A percentile compares a stretch with the other conserved stretches of the same genome.
phyloP scores from a whole-genome alignment of 2,888 invertebrate species.

The Agrochola lota region DNA sequence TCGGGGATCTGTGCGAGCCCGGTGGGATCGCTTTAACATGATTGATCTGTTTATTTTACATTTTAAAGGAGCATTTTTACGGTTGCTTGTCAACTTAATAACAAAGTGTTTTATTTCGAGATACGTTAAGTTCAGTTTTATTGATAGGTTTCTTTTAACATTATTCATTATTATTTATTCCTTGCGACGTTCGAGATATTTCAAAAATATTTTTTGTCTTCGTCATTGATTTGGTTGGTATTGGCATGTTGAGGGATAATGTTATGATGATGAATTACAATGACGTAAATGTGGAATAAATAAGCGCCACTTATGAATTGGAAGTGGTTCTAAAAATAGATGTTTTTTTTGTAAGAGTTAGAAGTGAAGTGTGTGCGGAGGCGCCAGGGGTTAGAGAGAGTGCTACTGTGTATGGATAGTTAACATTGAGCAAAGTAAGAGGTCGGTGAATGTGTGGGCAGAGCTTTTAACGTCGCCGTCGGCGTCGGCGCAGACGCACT shows the following conservation, averaged over 20 bases:
- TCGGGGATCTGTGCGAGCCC: constrained; percentile 88
- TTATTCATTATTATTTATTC: constrained; percentile 83
- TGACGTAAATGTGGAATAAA: constrained; percentile 40
- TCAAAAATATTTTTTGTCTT: constrained; percentile 69
- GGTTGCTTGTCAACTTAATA: constrained; percentile 91
- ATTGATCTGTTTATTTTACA: constrained; percentile 91
- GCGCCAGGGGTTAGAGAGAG: constrained; percentile 67
- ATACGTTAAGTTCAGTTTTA: constrained; percentile 89
- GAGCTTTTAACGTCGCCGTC: constrained; percentile 66
- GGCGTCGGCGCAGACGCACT: constrained; percentile 60
- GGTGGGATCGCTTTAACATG: constrained; percentile 90
- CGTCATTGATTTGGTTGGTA: constrained; percentile 60
- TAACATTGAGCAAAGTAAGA: constrained; percentile 62
- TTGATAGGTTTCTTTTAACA: constrained; percentile 89
- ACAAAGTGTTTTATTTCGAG: constrained; percentile 90
- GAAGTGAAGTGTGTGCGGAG: constrained; percentile 62
- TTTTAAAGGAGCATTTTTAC: constrained; percentile 91
- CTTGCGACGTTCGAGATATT: constrained; percentile 74
- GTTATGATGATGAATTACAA: constrained; percentile 52
- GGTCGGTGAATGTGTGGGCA: constrained; percentile 63
- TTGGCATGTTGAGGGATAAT: constrained; percentile 67
- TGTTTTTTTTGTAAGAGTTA: constrained; percentile 47
- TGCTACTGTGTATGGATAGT: constrained; percentile 66
- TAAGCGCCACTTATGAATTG: constrained; percentile 43
- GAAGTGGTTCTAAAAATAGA: constrained; percentile 53